Conservation (phyloP, 2,888 invertebrate genomes). For the Drosophila subquinaria region DNA sequence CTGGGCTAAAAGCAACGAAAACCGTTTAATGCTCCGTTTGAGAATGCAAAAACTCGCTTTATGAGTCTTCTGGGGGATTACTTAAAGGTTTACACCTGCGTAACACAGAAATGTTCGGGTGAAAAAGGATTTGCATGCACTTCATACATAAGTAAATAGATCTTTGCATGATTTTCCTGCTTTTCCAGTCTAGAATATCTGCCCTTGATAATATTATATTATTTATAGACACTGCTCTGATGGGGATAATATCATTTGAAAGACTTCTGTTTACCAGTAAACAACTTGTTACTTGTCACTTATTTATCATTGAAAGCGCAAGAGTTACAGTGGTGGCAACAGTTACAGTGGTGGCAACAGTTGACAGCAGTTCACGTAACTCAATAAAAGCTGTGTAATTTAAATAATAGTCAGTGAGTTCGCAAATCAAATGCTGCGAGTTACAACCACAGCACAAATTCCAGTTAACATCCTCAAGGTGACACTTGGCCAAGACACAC, state of each 20-base stretch:
- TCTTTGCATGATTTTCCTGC: background rate
- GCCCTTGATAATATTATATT: background rate
- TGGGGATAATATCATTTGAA: slow-evolving; percentile 13
- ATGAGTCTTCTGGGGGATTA: slow-evolving; percentile 42
- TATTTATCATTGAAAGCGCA: background rate
- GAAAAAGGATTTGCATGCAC: slow-evolving; percentile 53
- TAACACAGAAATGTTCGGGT: slow-evolving; percentile 7
- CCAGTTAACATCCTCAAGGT: slow-evolving; percentile 60
- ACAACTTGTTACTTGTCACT: slow-evolving; percentile 31
- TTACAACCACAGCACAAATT: slow-evolving; percentile 15
- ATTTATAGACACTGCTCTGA: slow-evolving; percentile 9
- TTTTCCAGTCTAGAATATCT: background rate
- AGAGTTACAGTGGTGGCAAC: slow-evolving; percentile 10
- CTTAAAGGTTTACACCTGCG: slow-evolving; percentile 51
- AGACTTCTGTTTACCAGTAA: slow-evolving; percentile 19
- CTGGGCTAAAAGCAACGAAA: slow-evolving; percentile 13
- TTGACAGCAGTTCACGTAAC: slow-evolving; percentile 44
- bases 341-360: slow-evolving; percentile 3
- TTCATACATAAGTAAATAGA: slow-evolving; percentile 7
- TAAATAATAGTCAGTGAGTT: slow-evolving; percentile 41
- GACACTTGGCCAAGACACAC: slow-evolving; percentile 48
- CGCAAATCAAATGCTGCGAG: slow-evolving; percentile 23
- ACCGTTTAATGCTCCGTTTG: slow-evolving; percentile 41
- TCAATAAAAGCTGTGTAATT: slow-evolving; percentile 55
- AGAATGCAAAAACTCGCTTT: slow-evolving; percentile 54